Evolutionary conservation across 2,113 vertebrate genomes (phyloP), one percentile per base, ranked within the genome.

Genomic region (Corythornis vintsioides): DNA sequence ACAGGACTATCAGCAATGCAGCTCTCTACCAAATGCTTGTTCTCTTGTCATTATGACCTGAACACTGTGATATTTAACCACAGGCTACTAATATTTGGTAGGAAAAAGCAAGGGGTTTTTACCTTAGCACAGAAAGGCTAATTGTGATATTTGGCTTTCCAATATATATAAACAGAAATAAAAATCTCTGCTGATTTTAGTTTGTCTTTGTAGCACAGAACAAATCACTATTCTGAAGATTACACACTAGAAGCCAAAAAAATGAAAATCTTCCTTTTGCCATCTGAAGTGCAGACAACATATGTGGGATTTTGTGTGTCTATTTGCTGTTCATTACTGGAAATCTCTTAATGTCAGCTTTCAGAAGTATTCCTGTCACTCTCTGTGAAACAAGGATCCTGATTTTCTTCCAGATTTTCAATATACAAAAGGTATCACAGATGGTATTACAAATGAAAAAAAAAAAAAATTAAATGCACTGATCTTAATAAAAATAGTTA

Each of bases 131-230:
- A 72, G 82, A 77, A 91, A 78, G 64, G 38, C 55, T 81, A 89
- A 83, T 35, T 90, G 47, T 5, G 8, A 65, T 90, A 86, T 88
- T 85, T 61, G 35, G 5, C 52, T 94, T 90, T 63, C 56, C 38
- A 76, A 71, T 20, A 75, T 9, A 61, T 31, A 86, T 25, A 53
- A 86, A 31, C 15, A 90, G 57, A 92, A 96, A 71, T 21, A 81
- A 84, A 81, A 81, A 56, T 13, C 4, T 86, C 50, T 83, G 17
- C 17, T 59, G 75, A 85, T 81, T 92, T 95, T 81, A 95, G 63
- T 63, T 50, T 35, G 29, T 6, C 43, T 92, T 89, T 67, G 43
- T 91, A 94, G 55, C 47, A 75, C 20, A 71, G 50, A 83, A 76
- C 13, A 76, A 47, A 64, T 38, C 26, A 83, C 85, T 56, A 18